Percentiles rank a stretch among this genome's conserved stretches.
These are phyloP conservation scores for Lasioglossum baleicum DNA, from an alignment of 1,140 invertebrate genomes.

Conservation along the genomic window DNA sequence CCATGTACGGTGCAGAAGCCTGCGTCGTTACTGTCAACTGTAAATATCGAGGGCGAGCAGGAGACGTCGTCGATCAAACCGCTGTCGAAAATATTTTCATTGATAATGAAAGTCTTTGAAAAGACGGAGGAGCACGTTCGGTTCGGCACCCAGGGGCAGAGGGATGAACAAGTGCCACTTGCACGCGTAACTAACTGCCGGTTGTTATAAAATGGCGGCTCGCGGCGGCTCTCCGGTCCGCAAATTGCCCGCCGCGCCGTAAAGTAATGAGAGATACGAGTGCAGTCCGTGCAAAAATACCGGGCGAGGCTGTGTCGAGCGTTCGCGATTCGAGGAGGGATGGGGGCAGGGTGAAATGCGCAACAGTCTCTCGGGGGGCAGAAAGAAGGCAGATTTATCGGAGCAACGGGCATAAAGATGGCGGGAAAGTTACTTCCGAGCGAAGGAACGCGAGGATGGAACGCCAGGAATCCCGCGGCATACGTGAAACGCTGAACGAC, in stretches of 20 bases:
- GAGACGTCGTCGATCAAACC: neutral
- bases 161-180: too few species aligned
- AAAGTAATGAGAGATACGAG: constrained; percentile 57
- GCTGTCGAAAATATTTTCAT: too few species aligned
- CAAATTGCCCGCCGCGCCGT: constrained; percentile 41
- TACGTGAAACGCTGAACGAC: neutral
- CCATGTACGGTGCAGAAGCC: neutral
- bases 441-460: neutral
- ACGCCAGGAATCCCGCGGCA: neutral
- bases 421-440: neutral
- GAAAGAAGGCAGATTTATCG: constrained; percentile 27
- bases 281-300: constrained; percentile 44
- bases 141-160: too few species aligned
- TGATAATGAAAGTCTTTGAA: too few species aligned
- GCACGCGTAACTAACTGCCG: neutral
- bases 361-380: neutral
- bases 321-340: constrained; percentile 7
- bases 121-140: neutral
- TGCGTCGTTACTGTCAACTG: neutral
- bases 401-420: neutral
- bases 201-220: constrained; percentile 9
- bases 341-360: constrained; percentile 9
- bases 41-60: constrained; percentile 1
- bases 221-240: neutral
- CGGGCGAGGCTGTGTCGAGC: constrained; percentile 3